Conservation (phyloP, 2,888 invertebrate species). For the Drosophila merina region DNA sequence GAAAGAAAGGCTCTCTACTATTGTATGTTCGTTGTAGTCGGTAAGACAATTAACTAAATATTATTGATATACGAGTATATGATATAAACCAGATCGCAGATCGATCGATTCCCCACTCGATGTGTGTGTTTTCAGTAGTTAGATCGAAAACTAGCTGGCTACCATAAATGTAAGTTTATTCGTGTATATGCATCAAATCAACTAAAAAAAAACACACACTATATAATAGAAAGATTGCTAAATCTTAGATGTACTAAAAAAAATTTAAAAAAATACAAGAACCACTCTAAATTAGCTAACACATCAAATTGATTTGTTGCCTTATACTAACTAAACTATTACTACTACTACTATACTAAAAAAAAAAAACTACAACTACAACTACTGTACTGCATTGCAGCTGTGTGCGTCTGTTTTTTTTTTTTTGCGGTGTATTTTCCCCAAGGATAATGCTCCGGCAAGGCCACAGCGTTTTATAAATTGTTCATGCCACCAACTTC, state of each 20-base stretch:
- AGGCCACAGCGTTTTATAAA: constrained; percentile 29
- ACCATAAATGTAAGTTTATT: constrained; percentile 37
- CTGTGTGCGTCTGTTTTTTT: constrained; percentile 18
- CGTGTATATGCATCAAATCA: constrained; percentile 5
- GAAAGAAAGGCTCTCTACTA: constrained; percentile 1
- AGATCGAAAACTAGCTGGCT: constrained; percentile 42
- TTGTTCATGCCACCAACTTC: constrained; percentile 48
- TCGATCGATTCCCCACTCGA: constrained; percentile 32
- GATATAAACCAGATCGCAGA: constrained; percentile 8
- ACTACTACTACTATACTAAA: constrained; percentile 20
- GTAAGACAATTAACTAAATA: constrained; percentile 10
- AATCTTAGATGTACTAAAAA: constrained; percentile 24
- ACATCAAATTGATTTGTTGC: constrained; percentile 52
- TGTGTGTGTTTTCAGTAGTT: constrained; percentile 54
- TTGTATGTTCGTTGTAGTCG: constrained; percentile 17
- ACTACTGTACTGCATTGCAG: constrained; percentile 34
- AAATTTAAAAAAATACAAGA: neutral
- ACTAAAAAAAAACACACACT: neutral
- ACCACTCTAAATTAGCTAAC: constrained; percentile 45
- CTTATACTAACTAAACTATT: constrained; percentile 19
- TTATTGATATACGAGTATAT: neutral
- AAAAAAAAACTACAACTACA: constrained; percentile 21
- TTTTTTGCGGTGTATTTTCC: constrained; percentile 4
- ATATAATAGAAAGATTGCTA: constrained; percentile 1
- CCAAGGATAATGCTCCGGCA: neutral